Evolutionary conservation across 1,140 invertebrate species (phyloP).

Genomic region (Diachasmimorpha longicaudata): DNA sequence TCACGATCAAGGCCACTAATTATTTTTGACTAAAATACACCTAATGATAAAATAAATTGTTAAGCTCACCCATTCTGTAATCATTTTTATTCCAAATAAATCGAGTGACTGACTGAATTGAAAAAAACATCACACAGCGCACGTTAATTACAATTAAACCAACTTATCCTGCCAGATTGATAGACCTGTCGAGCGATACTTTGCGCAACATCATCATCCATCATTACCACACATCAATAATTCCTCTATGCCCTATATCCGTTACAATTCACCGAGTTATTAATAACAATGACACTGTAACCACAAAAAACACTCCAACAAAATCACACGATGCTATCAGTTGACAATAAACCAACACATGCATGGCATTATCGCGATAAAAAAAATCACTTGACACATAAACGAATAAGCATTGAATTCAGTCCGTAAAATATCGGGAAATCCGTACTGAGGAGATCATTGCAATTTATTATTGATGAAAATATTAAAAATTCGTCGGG

Average conservation of each 20-base stretch:
- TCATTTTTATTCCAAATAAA: conserved; percentile 35
- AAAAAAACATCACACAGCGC: background rate
- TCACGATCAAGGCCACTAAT: background rate
- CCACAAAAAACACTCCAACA: background rate
- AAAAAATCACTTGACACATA: background rate
- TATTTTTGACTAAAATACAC: too few relatives aligned
- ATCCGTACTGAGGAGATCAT: background rate
- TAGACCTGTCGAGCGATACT: conserved; percentile 11
- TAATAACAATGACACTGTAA: conserved; percentile 46
- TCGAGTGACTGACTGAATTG: conserved; percentile 7
- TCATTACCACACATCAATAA: conserved; percentile 11
- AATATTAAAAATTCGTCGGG: background rate
- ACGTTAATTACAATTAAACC: background rate
- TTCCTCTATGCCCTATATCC: background rate
- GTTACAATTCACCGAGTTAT: conserved; percentile 32
- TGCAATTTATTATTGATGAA: background rate
- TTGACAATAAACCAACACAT: background rate
- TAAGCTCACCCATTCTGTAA: conserved; percentile 50
- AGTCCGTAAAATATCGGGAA: background rate
- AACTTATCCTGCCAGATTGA: conserved; percentile 12
- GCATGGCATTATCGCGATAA: background rate
- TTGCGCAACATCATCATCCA: conserved; percentile 5
- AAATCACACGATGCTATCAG: background rate
- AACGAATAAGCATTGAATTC: background rate
- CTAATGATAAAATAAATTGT: background rate